Base-by-base conservation (phyloP, 2,113 vertebrate species). In the Sinocyclocheilus grahami region DNA sequence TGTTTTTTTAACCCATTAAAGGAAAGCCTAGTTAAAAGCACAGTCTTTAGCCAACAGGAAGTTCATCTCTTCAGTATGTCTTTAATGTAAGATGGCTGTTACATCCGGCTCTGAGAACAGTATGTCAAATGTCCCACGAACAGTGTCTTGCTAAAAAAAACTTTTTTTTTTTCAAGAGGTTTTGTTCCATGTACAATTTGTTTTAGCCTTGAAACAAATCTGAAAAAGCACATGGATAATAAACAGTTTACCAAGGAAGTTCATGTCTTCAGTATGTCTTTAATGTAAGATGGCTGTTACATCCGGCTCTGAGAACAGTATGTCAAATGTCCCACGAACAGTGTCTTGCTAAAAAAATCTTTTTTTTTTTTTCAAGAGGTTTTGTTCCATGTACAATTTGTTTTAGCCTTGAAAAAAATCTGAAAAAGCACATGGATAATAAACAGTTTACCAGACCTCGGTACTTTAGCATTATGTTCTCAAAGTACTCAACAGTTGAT, bases 91-190 rank as follows among this genome's bases (percentile, higher is more conserved):
- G 62, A 85, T 11, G 69, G 37, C 37, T 62, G 37, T 82, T 86
- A 75, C 60, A 85, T 76, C 5, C 55, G 20, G 42, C 67, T 88
- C 86, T 83, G 53, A 82, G 60, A 89, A 87, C 76, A 84, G 71
- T 77, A 16, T 82, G 33, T 11, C 20, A 39, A 84, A 84, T 37
- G 69, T 81, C 85, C 85, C 58, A 9, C 37, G 20, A 42, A 81
- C 76, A 39, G 65, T 30, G 30, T 18, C 14, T 69, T 14, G 1
- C 24, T 67, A 46, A 65, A 77, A 65, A 77, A 85, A 69, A 24
- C 24, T 46, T 55, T 65, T 55, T 33, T 78, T 65, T 60, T 72
- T 20, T 48, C 71, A 33, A 22, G 18, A n/a, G 53, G 4, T 33
- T 30, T 39, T 63, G 33, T 60, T n/a, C 22, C 37, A n/a, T 63